Evolutionary conservation across 2,888 invertebrate species (phyloP).

Genomic region (Pristionchus mayeri): DNA sequence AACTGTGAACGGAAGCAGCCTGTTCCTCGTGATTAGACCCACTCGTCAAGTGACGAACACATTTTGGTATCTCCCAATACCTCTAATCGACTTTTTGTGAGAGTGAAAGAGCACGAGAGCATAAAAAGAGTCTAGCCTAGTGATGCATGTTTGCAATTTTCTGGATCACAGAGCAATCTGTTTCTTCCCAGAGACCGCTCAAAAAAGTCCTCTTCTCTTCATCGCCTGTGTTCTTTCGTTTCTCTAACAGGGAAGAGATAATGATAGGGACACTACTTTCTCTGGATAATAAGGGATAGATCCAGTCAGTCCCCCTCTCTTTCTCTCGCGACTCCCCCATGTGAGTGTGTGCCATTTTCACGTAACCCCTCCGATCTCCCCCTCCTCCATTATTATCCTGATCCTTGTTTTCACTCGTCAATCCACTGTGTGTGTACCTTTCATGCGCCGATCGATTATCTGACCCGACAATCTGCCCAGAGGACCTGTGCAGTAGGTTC

Average conservation of each 20-base stretch:
- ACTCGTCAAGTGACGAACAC: too few species aligned
- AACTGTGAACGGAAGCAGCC: background rate
- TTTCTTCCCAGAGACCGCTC: too few species aligned
- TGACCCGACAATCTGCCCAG: background rate
- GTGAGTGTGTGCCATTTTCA: conserved; percentile 18
- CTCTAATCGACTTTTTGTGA: too few species aligned
- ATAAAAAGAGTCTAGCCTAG: too few species aligned
- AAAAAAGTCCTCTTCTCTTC: too few species aligned
- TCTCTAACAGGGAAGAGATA: background rate
- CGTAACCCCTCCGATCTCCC: background rate
- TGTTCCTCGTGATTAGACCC: background rate
- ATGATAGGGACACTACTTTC: background rate
- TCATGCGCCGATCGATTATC: background rate
- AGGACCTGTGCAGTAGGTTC: background rate
- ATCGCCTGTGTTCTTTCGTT: too few species aligned
- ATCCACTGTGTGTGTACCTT: background rate
- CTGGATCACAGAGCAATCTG: too few species aligned
- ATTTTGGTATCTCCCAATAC: too few species aligned
- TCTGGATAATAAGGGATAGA: background rate
- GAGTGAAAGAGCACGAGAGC: too few species aligned
- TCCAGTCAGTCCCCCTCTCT: background rate
- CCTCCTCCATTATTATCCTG: conserved; percentile 1
- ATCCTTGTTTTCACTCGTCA: background rate
- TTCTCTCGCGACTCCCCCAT: background rate
- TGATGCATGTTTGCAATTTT: too few species aligned